phyloP scores from a whole-genome alignment of 2,113 vertebrate genomes.

The Chloebia gouldiae region DNA sequence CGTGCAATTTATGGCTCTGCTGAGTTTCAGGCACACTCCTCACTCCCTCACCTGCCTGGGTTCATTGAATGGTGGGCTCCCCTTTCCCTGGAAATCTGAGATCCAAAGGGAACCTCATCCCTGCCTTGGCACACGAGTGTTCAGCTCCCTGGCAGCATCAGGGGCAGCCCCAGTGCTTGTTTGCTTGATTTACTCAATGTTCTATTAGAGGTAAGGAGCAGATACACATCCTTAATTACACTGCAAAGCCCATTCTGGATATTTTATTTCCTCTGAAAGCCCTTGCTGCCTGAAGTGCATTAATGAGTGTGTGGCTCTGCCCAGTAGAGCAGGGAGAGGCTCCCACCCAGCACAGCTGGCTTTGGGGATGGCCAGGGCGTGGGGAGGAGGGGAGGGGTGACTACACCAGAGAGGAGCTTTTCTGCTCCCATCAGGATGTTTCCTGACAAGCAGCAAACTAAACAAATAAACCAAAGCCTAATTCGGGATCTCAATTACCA shows the following conservation, averaged over 20 bases:
- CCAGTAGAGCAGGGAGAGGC: neutral
- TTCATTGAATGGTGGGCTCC: neutral
- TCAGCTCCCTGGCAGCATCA: neutral
- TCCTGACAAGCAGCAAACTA: neutral
- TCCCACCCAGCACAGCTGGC: neutral
- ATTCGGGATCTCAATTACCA: neutral
- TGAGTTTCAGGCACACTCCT: conserved; percentile 3
- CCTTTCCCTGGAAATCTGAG: neutral
- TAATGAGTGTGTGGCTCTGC: neutral
- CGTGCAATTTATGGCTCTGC: conserved; percentile 12
- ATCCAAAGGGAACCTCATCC: neutral
- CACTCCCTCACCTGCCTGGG: neutral
- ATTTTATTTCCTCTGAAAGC: neutral
- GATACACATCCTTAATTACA: conserved; percentile 29
- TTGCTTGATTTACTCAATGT: neutral
- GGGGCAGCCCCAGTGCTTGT: neutral
- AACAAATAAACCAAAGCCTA: neutral
- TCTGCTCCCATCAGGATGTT: neutral
- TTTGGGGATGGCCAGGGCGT: accelerated
- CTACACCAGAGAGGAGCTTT: neutral
- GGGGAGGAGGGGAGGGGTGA: neutral
- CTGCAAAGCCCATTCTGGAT: neutral
- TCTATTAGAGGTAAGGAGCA: neutral
- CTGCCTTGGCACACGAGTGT: neutral
- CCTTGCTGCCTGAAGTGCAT: neutral